Percentiles rank a stretch among this genome's conserved stretches.
phyloP scores from a whole-genome alignment of 2,797 vertebrate species.

The Lerista edwardsae region DNA sequence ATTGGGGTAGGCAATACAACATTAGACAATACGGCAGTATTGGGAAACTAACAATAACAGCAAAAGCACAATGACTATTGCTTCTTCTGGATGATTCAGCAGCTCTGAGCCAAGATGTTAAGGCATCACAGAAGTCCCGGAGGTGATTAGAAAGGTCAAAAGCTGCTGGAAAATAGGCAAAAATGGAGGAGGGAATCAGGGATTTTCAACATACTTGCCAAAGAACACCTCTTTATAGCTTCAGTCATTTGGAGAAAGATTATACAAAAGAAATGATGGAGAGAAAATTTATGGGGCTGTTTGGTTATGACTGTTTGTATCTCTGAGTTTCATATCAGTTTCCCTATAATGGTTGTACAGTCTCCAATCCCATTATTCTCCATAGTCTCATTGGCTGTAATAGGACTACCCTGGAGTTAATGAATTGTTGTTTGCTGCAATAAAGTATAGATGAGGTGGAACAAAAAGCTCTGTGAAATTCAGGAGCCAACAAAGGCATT shows the following conservation, averaged over 20 bases:
- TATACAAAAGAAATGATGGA: neutral
- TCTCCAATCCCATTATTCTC: neutral
- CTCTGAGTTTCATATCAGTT: neutral
- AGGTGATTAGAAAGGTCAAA: no score
- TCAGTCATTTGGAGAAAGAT: neutral
- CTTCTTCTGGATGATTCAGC: no score
- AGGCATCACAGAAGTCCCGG: no score
- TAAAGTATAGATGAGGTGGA: conserved; percentile 26
- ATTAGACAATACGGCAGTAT: no score
- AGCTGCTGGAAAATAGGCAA: no score
- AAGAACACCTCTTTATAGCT: neutral
- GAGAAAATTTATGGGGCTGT: neutral
- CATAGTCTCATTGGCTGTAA: neutral
- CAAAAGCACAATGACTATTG: no score
- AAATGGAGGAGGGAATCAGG: no score
- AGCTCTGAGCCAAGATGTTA: no score
- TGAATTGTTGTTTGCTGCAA: neutral
- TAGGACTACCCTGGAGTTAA: neutral
- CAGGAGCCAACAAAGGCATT: conserved; percentile 12
- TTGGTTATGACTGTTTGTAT: neutral
- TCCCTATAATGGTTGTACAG: neutral
- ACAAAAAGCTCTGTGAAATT: conserved; percentile 21
- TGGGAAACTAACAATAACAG: no score
- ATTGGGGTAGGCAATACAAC: no score
- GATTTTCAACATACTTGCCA: neutral